Conservation (phyloP, 2,797 vertebrate species). For the Coilia nasus region DNA sequence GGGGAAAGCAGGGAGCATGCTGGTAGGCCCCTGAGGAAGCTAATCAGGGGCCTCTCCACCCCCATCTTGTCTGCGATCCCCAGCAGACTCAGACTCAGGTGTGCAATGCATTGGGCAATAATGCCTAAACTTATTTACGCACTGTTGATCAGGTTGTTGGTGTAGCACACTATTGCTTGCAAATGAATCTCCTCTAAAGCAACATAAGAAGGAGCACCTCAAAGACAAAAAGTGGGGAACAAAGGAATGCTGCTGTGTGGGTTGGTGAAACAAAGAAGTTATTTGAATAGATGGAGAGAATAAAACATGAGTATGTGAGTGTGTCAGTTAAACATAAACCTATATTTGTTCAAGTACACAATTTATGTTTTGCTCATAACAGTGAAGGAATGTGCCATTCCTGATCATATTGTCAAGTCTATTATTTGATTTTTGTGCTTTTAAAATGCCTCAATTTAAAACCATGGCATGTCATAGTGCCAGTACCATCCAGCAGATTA, state of each 20-base stretch:
- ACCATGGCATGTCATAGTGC: neutral
- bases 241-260: constrained; percentile 13
- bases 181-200: constrained; percentile 28
- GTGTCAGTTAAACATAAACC: neutral
- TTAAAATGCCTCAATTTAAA: neutral
- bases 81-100: constrained; percentile 81
- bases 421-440: neutral
- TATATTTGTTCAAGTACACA: neutral
- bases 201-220: constrained; percentile 24
- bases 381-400: neutral
- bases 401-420: neutral
- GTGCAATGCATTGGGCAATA: constrained; percentile 72
- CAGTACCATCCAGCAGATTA: neutral
- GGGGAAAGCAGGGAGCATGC: constrained; percentile 73
- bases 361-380: neutral
- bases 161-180: constrained; percentile 54
- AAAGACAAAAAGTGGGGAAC: constrained; percentile 14
- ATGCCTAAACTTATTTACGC: constrained; percentile 72
- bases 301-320: neutral
- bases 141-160: constrained; percentile 20
- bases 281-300: neutral
- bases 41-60: constrained; percentile 74
- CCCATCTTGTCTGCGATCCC: constrained; percentile 71
- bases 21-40: constrained; percentile 74
- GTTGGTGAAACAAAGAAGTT: neutral